Percentiles rank a stretch among this genome's conserved stretches.
phyloP scores from a whole-genome alignment of 2,888 invertebrate species.

The Ectemnius cavifrons region DNA sequence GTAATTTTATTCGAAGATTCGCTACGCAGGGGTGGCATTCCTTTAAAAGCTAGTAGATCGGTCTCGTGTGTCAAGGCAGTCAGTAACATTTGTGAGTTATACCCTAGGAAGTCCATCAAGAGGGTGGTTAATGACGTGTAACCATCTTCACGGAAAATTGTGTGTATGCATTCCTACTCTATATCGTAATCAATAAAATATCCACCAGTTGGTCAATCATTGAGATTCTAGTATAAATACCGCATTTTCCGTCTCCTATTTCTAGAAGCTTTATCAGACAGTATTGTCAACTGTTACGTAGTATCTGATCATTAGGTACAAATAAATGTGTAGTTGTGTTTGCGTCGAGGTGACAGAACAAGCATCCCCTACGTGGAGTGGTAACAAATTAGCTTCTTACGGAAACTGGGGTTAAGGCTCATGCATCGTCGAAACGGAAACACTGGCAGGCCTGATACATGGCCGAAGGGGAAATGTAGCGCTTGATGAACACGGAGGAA shows the following conservation, averaged over 20 bases:
- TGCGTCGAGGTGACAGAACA: too few relatives aligned
- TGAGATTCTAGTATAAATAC: too few relatives aligned
- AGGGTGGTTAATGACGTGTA: slow-evolving; percentile 61
- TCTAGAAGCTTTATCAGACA: too few relatives aligned
- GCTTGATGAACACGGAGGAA: slow-evolving; percentile 39
- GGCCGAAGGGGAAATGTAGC: slow-evolving; percentile 55
- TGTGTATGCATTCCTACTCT: slow-evolving; percentile 29
- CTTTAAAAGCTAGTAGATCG: slow-evolving; percentile 19
- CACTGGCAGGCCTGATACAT: slow-evolving; percentile 52
- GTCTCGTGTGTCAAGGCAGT: slow-evolving; percentile 21
- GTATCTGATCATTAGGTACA: slow-evolving; percentile 11
- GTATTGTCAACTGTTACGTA: too few relatives aligned
- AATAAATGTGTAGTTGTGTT: neutral
- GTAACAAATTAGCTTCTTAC: slow-evolving; percentile 40
- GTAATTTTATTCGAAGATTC: too few relatives aligned
- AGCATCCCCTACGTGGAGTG: neutral
- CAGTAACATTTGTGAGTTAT: slow-evolving; percentile 14
- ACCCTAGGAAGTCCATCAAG: slow-evolving; percentile 35
- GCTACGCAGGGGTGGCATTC: too few relatives aligned
- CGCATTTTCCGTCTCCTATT: too few relatives aligned
- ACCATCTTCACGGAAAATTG: slow-evolving; percentile 45
- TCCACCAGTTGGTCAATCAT: slow-evolving; percentile 8
- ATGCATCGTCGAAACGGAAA: slow-evolving; percentile 53
- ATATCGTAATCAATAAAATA: slow-evolving; percentile 49
- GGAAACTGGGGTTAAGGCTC: slow-evolving; percentile 40